Conservation (phyloP, 2,797 vertebrate species). For the Microchirus variegatus region DNA sequence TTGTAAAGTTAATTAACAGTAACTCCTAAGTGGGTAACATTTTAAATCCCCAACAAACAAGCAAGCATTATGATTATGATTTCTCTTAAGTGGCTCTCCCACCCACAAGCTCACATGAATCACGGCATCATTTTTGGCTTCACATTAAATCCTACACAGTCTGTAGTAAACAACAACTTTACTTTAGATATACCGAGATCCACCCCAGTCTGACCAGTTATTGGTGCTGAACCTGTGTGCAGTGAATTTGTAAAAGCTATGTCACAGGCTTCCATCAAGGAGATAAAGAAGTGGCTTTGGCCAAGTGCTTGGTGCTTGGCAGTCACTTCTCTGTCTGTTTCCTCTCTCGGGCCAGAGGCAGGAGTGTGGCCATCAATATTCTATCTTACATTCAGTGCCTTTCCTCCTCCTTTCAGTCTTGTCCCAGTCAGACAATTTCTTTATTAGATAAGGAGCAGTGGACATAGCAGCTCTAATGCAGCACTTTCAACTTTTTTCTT, state of each 20-base stretch:
- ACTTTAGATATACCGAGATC: not conserved
- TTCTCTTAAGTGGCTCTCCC: constrained; percentile 54
- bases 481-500: not conserved
- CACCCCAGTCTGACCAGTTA: constrained; percentile 1
- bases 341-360: constrained; percentile 47
- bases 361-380: constrained; percentile 60
- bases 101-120: constrained; percentile 49
- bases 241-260: constrained; percentile 46
- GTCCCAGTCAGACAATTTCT: constrained; percentile 48
- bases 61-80: constrained; percentile 60
- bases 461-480: constrained; percentile 20
- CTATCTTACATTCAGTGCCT: constrained; percentile 27
- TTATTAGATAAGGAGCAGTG: constrained; percentile 51
- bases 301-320: constrained; percentile 49
- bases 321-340: constrained; percentile 55
- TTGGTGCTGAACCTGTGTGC: constrained; percentile 8
- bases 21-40: constrained; percentile 54
- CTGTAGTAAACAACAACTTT: no score
- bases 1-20: constrained; percentile 60
- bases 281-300: constrained; percentile 51
- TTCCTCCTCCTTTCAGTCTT: constrained; percentile 16
- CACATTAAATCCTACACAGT: constrained; percentile 26
- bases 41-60: constrained; percentile 53
- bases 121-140: constrained; percentile 51
- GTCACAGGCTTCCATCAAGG: constrained; percentile 48